These are phyloP conservation scores for Epistrophe eligans DNA, from an alignment of 2,888 invertebrate genomes.

Conservation along the genomic window DNA sequence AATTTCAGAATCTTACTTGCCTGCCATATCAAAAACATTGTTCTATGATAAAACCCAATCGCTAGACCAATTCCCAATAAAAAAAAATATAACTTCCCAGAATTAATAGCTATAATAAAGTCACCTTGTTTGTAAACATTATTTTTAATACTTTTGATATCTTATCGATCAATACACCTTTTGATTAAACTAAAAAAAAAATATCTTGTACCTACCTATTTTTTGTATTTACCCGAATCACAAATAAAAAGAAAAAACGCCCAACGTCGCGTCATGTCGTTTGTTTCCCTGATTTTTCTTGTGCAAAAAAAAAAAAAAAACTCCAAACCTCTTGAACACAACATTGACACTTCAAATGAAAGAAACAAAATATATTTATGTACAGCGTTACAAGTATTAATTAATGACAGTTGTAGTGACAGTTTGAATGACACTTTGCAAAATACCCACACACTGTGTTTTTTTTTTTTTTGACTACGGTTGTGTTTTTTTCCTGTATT, in stretches of 20 bases:
- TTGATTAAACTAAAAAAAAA: conserved; percentile 42
- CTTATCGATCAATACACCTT: conserved; percentile 66
- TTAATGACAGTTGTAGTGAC: conserved; percentile 59
- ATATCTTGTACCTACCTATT: neutral
- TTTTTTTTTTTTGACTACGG: conserved; percentile 16
- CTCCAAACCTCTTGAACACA: conserved; percentile 6
- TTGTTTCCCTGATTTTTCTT: conserved; percentile 34
- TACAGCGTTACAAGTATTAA: conserved; percentile 24
- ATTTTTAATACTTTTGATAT: conserved; percentile 17
- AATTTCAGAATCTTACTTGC: conserved; percentile 2
- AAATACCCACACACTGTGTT: conserved; percentile 59
- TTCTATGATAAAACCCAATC: neutral
- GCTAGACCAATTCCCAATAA: conserved; percentile 4
- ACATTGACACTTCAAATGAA: conserved; percentile 21
- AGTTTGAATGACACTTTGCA: conserved; percentile 65
- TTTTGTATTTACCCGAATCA: conserved; percentile 9
- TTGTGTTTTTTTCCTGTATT: conserved; percentile 12
- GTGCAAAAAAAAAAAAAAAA: neutral
- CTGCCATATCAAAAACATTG: neutral
- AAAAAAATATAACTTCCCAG: neutral
- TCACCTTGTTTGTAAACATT: conserved; percentile 30
- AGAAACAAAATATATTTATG: conserved; percentile 16
- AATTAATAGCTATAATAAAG: conserved; percentile 18
- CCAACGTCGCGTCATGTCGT: neutral
- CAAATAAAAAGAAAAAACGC: neutral